phyloP scores from a whole-genome alignment of 2,113 vertebrate genomes.

The Passer domesticus region DNA sequence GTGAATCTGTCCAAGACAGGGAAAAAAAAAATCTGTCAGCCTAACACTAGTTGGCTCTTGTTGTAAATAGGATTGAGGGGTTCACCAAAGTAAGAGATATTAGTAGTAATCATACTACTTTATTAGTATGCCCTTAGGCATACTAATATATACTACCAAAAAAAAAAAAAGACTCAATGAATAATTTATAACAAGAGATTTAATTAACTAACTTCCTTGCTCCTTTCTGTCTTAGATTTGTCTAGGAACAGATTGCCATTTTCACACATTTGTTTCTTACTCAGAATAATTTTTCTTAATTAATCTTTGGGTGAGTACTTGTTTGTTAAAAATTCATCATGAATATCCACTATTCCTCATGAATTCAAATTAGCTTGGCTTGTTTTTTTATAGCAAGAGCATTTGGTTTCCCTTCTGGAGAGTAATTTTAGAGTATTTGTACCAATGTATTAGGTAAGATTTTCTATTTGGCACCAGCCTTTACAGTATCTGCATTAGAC shows the following conservation, averaged over 20 bases:
- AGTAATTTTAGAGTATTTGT: background rate
- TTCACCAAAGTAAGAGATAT: background rate
- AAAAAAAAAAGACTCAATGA: background rate
- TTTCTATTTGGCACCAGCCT: background rate
- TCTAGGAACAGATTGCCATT: background rate
- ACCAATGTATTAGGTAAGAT: background rate
- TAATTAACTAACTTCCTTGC: background rate
- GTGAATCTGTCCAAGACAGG: background rate
- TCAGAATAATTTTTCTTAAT: slow-evolving; percentile 9
- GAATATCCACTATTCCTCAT: background rate
- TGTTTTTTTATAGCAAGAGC: background rate
- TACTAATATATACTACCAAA: background rate
- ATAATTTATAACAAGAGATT: background rate
- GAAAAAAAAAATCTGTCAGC: background rate
- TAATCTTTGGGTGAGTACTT: background rate
- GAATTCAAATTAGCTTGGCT: background rate
- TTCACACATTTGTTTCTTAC: background rate
- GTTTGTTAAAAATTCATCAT: background rate
- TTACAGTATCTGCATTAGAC: background rate
- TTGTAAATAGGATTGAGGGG: background rate
- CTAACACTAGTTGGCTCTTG: background rate
- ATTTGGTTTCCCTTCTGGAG: background rate
- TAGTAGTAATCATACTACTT: background rate
- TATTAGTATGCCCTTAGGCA: background rate
- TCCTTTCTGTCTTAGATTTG: background rate